Evolutionary conservation across 2,113 vertebrate genomes (phyloP).

Genomic region (Clarias magur): DNA sequence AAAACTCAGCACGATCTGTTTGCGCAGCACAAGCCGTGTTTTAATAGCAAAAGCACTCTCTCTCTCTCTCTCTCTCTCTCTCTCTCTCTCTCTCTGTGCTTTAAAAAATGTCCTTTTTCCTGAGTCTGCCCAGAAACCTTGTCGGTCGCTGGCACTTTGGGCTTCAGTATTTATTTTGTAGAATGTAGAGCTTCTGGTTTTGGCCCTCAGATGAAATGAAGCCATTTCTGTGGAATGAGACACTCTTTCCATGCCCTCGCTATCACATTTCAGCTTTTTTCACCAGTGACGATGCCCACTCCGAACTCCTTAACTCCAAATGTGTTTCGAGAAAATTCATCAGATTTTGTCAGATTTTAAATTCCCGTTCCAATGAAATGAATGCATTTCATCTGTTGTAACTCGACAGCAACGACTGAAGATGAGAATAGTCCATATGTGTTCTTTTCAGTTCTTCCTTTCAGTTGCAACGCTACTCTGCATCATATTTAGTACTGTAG

Average conservation of each 20-base stretch:
- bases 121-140: conserved; percentile 57
- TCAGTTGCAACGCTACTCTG: conserved; percentile 25
- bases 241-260: conserved; percentile 50
- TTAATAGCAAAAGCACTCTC: conserved; percentile 31
- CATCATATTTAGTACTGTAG: conserved; percentile 43
- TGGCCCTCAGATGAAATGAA: conserved; percentile 56
- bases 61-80: too few relatives aligned
- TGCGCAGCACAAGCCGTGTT: conserved; percentile 3
- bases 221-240: conserved; percentile 64
- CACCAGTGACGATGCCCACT: background rate
- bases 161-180: conserved; percentile 47
- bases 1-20: conserved; percentile 5
- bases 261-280: conserved; percentile 45
- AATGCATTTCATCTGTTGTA: conserved; percentile 39
- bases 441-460: conserved; percentile 29
- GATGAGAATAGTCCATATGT: conserved; percentile 27
- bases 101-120: conserved; percentile 41
- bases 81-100: conserved; percentile 35
- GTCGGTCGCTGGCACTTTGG: conserved; percentile 55
- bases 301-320: conserved; percentile 11
- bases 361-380: background rate
- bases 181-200: conserved; percentile 62
- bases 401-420: conserved; percentile 49
- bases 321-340: background rate
- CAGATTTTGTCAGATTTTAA: background rate